Base-by-base conservation (phyloP, 2,888 invertebrate species). In the Parnassius smintheus region DNA sequence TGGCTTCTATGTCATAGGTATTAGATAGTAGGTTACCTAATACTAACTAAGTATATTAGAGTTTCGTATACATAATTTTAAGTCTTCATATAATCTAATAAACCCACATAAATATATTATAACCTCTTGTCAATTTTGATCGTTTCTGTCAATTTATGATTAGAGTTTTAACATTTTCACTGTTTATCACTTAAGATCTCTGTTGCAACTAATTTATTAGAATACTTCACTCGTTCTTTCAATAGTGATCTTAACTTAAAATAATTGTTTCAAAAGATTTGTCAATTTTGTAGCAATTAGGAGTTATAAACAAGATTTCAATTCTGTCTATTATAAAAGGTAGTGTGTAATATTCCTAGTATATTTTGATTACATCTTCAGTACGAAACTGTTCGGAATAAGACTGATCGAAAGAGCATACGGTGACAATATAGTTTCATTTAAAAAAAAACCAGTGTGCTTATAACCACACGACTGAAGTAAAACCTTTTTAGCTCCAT, bases 61-160 rank as follows among this genome's bases (percentile, higher is more conserved):
- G 11, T 9, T 49, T 13, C 49, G 13, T 9, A 13, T 13, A n/a
- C 13, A 13, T 49, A 13, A 13, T 49, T 9, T 13, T 9, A 49
- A 18, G 49, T 49, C 13, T n/a, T 49, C 13, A 49, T 12, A 13
- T 0, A 13, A 13, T 49, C 35, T 35, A 35, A 35, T 35, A 35
- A 35, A 35, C 7, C 35, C 35, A 35, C 35, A 35, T 35, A 18
- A 18, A 18, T 18, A 2, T 9, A 8, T 9, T 1, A 25, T 35
- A 55, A 61, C 60, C 54, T 68, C 62, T 64, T 65, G 77, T 80
- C 79, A 78, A 80, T 79, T 79, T 66, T 68, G 60, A 65, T 70
- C 69, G 68, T 71, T 72, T 71, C 75, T 57, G 81, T 81, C 79
- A 82, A 79, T 81, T 82, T 67, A 18, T 69, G 63, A 65, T 62